These are phyloP conservation scores for Hoplostethus atlanticus DNA, from an alignment of 2,797 vertebrate species.

Conservation along the genomic window DNA sequence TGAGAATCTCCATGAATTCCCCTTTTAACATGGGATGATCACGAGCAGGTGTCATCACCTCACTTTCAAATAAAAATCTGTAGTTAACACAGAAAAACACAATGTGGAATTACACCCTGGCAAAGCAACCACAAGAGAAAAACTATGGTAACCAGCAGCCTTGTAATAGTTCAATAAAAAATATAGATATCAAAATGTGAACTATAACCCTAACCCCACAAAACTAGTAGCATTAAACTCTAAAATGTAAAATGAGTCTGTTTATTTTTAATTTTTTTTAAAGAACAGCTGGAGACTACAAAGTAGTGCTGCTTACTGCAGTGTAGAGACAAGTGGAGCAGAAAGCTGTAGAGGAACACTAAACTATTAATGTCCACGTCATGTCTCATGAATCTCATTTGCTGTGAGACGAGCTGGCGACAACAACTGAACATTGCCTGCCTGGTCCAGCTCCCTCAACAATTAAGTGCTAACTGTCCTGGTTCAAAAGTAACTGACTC, in stretches of 20 bases:
- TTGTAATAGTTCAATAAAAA: neutral
- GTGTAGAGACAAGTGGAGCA: slow-evolving; percentile 61
- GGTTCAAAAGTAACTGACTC: slow-evolving; percentile 7
- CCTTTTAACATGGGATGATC: too few species aligned
- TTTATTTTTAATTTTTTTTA: neutral
- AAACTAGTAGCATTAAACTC: neutral
- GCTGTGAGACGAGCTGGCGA: slow-evolving; percentile 59
- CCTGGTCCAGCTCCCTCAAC: slow-evolving; percentile 24
- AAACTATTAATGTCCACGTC: slow-evolving; percentile 80
- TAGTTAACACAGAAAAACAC: too few species aligned
- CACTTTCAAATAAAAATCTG: too few species aligned
- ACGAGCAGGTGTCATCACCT: neutral
- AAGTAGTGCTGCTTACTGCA: slow-evolving; percentile 52
- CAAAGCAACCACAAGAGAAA: neutral
- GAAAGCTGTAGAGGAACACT: slow-evolving; percentile 71
- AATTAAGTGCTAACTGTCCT: slow-evolving; percentile 37
- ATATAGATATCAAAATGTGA: neutral
- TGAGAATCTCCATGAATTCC: neutral
- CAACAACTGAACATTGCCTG: slow-evolving; percentile 53
- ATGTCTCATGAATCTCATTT: slow-evolving; percentile 78
- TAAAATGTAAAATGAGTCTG: neutral
- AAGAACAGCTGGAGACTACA: slow-evolving; percentile 27
- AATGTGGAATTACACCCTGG: too few species aligned
- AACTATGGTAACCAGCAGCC: neutral
- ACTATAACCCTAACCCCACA: neutral